phyloP scores from a whole-genome alignment of 1,140 invertebrate genomes.

The Ganaspis sp. region DNA sequence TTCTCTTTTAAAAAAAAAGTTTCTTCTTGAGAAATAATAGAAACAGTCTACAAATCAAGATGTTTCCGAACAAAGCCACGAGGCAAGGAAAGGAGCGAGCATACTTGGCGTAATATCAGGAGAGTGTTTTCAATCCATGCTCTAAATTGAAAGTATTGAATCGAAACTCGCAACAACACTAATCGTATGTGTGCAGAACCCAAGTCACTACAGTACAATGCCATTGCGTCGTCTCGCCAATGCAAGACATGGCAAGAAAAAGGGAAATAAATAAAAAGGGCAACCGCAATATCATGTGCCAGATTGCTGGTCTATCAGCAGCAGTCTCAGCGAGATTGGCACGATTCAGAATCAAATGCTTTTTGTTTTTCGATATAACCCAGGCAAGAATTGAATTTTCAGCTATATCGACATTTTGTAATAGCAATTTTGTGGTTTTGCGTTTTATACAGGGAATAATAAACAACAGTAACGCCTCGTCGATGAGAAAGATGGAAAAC shows the following conservation, averaged over 20 bases:
- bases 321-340: conserved; percentile 28
- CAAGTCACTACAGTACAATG: conserved; percentile 12
- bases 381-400: neutral
- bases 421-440: neutral
- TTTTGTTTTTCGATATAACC: conserved; percentile 2
- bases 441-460: neutral
- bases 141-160: conserved; percentile 30
- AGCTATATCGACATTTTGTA: neutral
- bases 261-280: conserved; percentile 27
- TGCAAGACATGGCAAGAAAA: conserved; percentile 18
- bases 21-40: conserved; percentile 15
- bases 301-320: conserved; percentile 27
- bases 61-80: conserved; percentile 22
- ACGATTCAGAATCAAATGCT: conserved; percentile 26
- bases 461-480: neutral
- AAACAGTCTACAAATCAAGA: conserved; percentile 30
- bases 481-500: neutral
- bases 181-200: conserved; percentile 23
- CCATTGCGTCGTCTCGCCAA: conserved; percentile 22
- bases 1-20: conserved; percentile 7
- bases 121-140: conserved; percentile 31
- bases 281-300: conserved; percentile 31
- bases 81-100: conserved; percentile 9
- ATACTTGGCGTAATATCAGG: conserved; percentile 28
- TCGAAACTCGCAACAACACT: conserved; percentile 28